Evolutionary conservation across 2,888 invertebrate genomes (phyloP), one percentile per base, ranked within the genome.

Genomic region (Hermaeophaga mercurialis): DNA sequence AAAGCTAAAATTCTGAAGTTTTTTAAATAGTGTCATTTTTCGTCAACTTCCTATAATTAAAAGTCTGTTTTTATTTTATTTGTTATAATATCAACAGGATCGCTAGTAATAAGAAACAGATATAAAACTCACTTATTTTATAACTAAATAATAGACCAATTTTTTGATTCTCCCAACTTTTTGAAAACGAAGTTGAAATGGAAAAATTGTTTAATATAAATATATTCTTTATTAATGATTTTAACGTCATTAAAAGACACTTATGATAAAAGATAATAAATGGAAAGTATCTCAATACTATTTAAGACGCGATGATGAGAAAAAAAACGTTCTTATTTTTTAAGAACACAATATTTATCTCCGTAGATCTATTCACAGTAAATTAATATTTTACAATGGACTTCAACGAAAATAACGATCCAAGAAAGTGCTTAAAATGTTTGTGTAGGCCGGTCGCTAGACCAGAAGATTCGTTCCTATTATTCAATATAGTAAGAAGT

Each of bases 311-410:
- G 11, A 31, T 11, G n/a, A 31, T 31, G 31, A 17, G 36, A 36
- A 17, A 36, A 36, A 36, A 36, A 15, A 17, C 5, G 4, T 4
- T 3, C 3, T 11, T 36, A 36, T 36, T 36, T 36, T 36, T 14
- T 22, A 17, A 36, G 36, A 36, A 36, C 36, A n/a, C n/a, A 36
- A 36, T 36, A 17, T 36, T 36, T 36, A 17, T 15, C 26, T 26
- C 15, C 28, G 11, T 11, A 15, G 26, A 44, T 44, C 44, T 44
- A 15, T 38, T 47, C 47, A 22, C 47, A 47, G 8, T 38, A 22
- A 36, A 24, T 22, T 47, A 46, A 34, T 31, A 31, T 34, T 19
- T 46, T 46, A 46, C 19, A 46, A 38, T 47, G 26, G 11, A 15
- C 9, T 19, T 1, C 2, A 22, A 22, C 15, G 47, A 47, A 47